phyloP scores from a whole-genome alignment of 2,113 vertebrate species.

The Mesoclemmys tuberculata region DNA sequence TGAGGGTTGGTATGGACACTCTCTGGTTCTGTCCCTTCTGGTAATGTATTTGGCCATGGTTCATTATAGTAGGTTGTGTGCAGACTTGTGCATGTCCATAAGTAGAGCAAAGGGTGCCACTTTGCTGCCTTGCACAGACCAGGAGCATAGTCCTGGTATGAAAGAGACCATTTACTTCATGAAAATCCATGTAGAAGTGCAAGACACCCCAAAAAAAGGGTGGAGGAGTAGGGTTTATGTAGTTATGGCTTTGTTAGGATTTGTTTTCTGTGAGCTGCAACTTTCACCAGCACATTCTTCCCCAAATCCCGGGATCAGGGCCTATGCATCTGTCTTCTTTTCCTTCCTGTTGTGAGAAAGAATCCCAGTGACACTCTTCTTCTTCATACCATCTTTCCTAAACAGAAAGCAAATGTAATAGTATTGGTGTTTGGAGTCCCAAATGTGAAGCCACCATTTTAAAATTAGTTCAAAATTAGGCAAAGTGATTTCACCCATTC shows the following conservation, averaged over 20 bases:
- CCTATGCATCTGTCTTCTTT: background rate
- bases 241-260: background rate
- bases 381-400: background rate
- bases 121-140: background rate
- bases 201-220: too few species aligned
- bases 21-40: background rate
- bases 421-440: accelerated
- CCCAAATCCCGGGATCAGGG: background rate
- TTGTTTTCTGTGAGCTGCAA: background rate
- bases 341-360: background rate
- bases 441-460: background rate
- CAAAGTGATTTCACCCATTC: background rate
- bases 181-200: background rate
- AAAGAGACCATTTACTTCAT: background rate
- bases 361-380: background rate
- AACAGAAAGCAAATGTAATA: background rate
- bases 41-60: accelerated
- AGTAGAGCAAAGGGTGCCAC: background rate
- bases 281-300: background rate
- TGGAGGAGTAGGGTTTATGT: accelerated
- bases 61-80: background rate
- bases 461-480: background rate
- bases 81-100: background rate
- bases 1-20: background rate
- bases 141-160: background rate